These are phyloP conservation scores for Phaetusa simplex DNA, from an alignment of 2,113 vertebrate genomes.

Conservation along the genomic window DNA sequence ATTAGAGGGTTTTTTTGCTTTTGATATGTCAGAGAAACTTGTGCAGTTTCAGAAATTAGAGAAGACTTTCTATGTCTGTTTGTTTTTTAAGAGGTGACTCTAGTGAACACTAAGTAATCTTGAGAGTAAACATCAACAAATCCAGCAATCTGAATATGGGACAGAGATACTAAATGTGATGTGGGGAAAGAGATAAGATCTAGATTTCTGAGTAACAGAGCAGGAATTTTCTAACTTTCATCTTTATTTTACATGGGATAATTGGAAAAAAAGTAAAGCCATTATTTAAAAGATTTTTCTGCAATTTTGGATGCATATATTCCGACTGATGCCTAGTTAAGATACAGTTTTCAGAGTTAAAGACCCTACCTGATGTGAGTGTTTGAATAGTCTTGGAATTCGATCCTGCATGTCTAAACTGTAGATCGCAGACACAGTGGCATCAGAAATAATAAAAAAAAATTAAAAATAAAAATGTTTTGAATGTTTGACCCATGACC, in stretches of 20 bases:
- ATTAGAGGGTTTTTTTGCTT: background rate
- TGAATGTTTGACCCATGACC: background rate
- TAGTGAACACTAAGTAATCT: background rate
- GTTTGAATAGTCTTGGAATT: background rate
- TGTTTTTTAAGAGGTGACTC: background rate
- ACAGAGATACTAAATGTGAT: background rate
- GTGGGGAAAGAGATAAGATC: background rate
- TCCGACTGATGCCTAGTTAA: background rate
- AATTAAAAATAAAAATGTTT: rapidly evolving
- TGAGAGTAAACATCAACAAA: background rate
- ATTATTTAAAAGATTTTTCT: background rate
- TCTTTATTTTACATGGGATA: background rate
- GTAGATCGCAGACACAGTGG: background rate
- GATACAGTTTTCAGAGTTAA: background rate
- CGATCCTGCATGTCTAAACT: background rate
- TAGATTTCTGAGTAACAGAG: background rate
- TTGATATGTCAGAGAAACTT: background rate
- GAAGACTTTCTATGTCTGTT: background rate
- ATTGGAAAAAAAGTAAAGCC: background rate
- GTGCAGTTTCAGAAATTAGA: background rate
- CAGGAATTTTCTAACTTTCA: background rate
- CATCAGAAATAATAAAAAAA: background rate
- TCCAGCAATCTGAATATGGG: background rate
- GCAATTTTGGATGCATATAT: background rate
- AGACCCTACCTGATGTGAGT: background rate